phyloP scores from a whole-genome alignment of 1,140 invertebrate genomes.

The Neuroterus valhalla region DNA sequence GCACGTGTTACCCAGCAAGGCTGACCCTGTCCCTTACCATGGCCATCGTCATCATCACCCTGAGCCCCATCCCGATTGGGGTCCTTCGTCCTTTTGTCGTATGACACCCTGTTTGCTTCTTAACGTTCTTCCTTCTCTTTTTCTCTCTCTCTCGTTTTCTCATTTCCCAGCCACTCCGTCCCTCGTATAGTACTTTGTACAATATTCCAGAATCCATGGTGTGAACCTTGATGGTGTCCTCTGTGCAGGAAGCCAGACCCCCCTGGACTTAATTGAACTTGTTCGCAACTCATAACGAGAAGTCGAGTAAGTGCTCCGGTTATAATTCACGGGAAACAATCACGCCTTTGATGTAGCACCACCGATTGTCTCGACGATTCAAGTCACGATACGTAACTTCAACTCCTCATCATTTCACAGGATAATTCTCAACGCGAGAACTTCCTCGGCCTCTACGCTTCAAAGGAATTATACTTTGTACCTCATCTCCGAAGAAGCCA shows the following conservation, averaged over 20 bases:
- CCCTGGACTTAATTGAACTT: constrained; percentile 75
- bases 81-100: constrained; percentile 20
- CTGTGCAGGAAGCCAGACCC: constrained; percentile 68
- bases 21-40: constrained; percentile 53
- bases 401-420: constrained; percentile 18
- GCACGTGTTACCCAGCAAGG: constrained; percentile 68
- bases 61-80: background rate
- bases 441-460: constrained; percentile 14
- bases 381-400: constrained; percentile 12
- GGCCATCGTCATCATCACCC: constrained; percentile 16
- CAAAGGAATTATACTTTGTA: constrained; percentile 12
- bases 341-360: constrained; percentile 71
- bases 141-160: constrained; percentile 40
- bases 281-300: constrained; percentile 75
- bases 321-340: constrained; percentile 76
- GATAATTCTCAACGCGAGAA: constrained; percentile 7
- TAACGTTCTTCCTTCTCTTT: constrained; percentile 41
- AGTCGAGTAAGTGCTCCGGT: constrained; percentile 72
- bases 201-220: background rate
- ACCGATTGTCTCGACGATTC: constrained; percentile 65
- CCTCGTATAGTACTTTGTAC: background rate
- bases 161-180: background rate
- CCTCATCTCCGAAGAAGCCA: constrained; percentile 9
- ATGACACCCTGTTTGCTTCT: constrained; percentile 38
- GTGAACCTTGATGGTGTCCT: constrained; percentile 38